Conservation (phyloP, 1,140 invertebrate species). For the Zaprionus gabonicus region DNA sequence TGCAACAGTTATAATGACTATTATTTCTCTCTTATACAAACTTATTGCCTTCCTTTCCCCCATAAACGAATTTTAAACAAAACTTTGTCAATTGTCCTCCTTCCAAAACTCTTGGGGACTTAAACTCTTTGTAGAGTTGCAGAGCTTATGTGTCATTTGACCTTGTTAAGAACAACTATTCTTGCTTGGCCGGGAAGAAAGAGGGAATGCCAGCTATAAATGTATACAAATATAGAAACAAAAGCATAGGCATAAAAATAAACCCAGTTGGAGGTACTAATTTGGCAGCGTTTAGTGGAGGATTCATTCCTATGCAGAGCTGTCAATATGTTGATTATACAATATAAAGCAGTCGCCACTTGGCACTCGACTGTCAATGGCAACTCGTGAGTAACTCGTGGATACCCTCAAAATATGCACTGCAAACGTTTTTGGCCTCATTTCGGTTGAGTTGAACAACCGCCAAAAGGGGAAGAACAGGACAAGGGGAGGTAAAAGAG, state of each 20-base stretch:
- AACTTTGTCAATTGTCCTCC: background rate
- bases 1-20: no score
- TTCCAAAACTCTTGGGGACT: background rate
- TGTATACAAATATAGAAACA: background rate
- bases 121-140: background rate
- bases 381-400: conserved; percentile 31
- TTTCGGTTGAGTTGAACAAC: conserved; percentile 72
- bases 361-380: conserved; percentile 50
- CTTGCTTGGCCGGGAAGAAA: background rate
- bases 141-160: conserved; percentile 19
- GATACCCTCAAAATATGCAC: conserved; percentile 51
- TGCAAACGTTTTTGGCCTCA: conserved; percentile 69
- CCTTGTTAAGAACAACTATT: conserved; percentile 24
- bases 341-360: conserved; percentile 34
- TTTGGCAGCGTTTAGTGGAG: conserved; percentile 31
- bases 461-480: conserved; percentile 10
- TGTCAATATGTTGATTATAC: conserved; percentile 54
- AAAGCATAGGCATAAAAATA: conserved; percentile 7
- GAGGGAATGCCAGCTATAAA: background rate
- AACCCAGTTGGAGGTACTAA: conserved; percentile 31
- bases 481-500: background rate
- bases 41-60: no score
- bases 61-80: background rate
- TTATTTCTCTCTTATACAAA: no score
- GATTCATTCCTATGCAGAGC: conserved; percentile 8